Percentiles rank a stretch among this genome's conserved stretches.
Evolutionary conservation across 2,888 invertebrate species (phyloP).

Genomic region (Melieria picta): DNA sequence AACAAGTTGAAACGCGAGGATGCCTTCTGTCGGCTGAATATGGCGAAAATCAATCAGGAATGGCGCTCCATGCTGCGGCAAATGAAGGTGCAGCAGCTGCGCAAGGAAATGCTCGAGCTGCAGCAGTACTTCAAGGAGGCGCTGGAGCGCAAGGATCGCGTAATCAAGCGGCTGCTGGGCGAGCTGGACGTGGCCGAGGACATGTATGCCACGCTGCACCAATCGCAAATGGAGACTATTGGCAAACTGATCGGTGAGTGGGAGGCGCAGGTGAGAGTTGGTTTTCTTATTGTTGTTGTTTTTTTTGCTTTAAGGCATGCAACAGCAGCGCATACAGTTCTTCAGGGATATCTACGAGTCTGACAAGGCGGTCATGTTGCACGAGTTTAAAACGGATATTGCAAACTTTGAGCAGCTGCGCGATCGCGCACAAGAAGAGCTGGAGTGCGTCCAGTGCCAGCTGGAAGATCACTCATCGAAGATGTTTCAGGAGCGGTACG

Average conservation of each 20-base stretch:
- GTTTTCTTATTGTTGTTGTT: not conserved
- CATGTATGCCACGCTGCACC: conserved; percentile 78
- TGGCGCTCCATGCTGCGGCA: conserved; percentile 83
- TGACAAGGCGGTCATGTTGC: conserved; percentile 69
- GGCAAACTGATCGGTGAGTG: conserved; percentile 74
- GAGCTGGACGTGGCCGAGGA: conserved; percentile 78
- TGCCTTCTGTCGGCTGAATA: conserved; percentile 79
- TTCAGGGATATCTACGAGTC: conserved; percentile 69
- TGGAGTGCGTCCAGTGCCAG: conserved; percentile 71
- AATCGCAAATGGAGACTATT: conserved; percentile 77
- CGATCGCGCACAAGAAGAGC: conserved; percentile 69
- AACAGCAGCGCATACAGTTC: conserved; percentile 70
- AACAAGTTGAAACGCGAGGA: conserved; percentile 86
- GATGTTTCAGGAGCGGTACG: conserved; percentile 62
- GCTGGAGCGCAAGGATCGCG: conserved; percentile 75
- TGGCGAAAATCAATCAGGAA: conserved; percentile 85
- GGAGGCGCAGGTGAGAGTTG: not conserved
- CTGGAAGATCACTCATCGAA: conserved; percentile 67
- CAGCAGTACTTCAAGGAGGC: conserved; percentile 64
- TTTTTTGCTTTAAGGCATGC: conserved; percentile 66
- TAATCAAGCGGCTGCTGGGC: conserved; percentile 72
- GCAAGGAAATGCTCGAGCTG: conserved; percentile 73
- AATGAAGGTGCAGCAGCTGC: conserved; percentile 80
- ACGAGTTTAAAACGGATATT: conserved; percentile 70
- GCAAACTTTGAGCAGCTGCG: conserved; percentile 68